A percentile compares a stretch with the other conserved stretches of the same genome.
phyloP scores from a whole-genome alignment of 2,113 vertebrate genomes.

The Rhabdomys dilectus region DNA sequence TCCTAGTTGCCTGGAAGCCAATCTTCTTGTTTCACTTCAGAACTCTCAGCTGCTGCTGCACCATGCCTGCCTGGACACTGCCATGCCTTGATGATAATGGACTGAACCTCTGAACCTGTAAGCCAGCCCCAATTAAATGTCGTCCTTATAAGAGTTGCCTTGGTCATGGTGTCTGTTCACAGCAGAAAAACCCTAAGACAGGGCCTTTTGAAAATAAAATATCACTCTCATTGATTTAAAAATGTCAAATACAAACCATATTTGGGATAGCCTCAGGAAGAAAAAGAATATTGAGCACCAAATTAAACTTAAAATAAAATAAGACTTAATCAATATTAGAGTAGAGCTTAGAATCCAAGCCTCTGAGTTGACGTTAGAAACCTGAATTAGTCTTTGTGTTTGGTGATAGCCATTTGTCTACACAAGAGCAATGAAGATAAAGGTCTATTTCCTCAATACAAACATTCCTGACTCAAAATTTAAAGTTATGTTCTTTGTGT shows the following conservation, averaged over 20 bases:
- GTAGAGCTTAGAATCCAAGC: not conserved
- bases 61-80: too few relatives aligned
- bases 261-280: not conserved
- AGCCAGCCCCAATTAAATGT: too few relatives aligned
- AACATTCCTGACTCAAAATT: constrained; percentile 53
- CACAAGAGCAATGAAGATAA: not conserved
- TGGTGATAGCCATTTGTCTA: not conserved
- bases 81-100: too few relatives aligned
- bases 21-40: too few relatives aligned
- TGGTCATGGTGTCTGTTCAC: too few relatives aligned
- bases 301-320: not conserved
- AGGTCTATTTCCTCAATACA: not conserved
- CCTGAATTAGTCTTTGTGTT: not conserved
- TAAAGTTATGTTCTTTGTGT: not conserved
- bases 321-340: not conserved
- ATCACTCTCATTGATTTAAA: not conserved
- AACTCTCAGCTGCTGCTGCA: too few relatives aligned
- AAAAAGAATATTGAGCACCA: not conserved
- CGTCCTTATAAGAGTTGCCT: too few relatives aligned
- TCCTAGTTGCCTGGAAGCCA: too few relatives aligned
- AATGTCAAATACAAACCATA: not conserved
- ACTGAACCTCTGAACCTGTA: too few relatives aligned
- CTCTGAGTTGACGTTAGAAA: constrained; percentile 41
- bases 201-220: not conserved
- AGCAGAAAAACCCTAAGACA: too few relatives aligned